Evolutionary conservation across 2,797 vertebrate genomes (phyloP), one percentile per base, ranked within the genome.

Genomic region (Echeneis naucrates): DNA sequence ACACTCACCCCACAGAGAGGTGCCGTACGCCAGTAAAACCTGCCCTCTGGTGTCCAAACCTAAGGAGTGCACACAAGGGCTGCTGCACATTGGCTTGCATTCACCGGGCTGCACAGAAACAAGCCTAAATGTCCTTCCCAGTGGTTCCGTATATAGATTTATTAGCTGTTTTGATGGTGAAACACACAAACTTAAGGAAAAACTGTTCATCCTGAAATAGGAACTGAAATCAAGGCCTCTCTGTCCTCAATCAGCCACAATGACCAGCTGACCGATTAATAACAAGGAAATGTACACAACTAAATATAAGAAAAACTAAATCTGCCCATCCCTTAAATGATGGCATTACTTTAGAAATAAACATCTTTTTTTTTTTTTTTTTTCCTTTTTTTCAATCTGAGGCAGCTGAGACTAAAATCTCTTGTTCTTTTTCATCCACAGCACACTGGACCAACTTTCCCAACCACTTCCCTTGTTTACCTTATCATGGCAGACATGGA

Each of bases 1-100:
- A 10, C 4, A 23, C 33, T 52, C 19, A 3, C 45, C 45, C 19
- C 16, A 44, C 3, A 3, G 53, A 75, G 37, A 37, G 13, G 2
- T 47, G 45, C 27, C 24, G 66, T 55, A 14, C 40, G 44, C 54
- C 30, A 82, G 89, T 84, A 82, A 82, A 87, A 88, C 51, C 68
- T 88, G 90, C 94, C 93, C 89, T 82, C 94, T 94, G 81, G 82
- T 94, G 94, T 77, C 56, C 8, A 40, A 68, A 69, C 2, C 12
- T 0, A 1, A 35, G 56, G n/a, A 90, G 66, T 87, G 81, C 82
- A 77, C 11, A 17, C n/a, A 3, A 62, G 14, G 33, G 23, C 19
- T 50, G 24, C n/a, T 10, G 30, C 72, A 86, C 79, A 83, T 72
- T 72, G 72, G 74, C 21, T 23, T 71, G 77, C 77, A 82, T 85